Conservation (phyloP, 2,888 invertebrate genomes). For the Octodonta nipae region DNA sequence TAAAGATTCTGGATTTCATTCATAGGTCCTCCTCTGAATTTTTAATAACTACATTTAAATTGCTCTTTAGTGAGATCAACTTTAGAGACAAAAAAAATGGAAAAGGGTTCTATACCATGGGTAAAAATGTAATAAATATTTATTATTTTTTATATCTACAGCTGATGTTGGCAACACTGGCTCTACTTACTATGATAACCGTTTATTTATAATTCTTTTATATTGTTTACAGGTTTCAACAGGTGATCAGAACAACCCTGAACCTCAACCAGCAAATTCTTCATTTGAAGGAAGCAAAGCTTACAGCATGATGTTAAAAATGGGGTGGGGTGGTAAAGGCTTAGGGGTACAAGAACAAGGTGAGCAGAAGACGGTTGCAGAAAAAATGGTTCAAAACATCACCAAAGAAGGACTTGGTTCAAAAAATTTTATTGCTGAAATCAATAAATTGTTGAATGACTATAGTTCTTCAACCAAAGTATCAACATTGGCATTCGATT, state of each 20-base stretch:
- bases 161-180: not conserved
- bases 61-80: no score
- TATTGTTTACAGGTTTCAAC: conserved; percentile 1
- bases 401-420: conserved; percentile 20
- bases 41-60: no score
- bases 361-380: conserved; percentile 19
- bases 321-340: conserved; percentile 26
- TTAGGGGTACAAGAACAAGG: conserved; percentile 23
- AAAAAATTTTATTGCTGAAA: conserved; percentile 17
- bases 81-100: no score
- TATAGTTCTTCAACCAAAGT: conserved; percentile 20
- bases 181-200: no score
- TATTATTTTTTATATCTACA: not conserved
- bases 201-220: no score
- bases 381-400: conserved; percentile 20
- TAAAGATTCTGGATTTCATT: no score
- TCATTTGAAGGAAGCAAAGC: conserved; percentile 20
- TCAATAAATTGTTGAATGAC: conserved; percentile 20
- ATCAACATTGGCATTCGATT: conserved; percentile 20
- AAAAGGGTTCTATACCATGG: no score
- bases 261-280: conserved; percentile 4
- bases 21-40: no score
- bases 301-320: conserved; percentile 24
- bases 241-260: not conserved
- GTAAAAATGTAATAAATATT: not conserved